Evolutionary conservation across 2,797 vertebrate species (phyloP), one percentile per base, ranked within the genome.

Genomic region (Lacerta bilineata): DNA sequence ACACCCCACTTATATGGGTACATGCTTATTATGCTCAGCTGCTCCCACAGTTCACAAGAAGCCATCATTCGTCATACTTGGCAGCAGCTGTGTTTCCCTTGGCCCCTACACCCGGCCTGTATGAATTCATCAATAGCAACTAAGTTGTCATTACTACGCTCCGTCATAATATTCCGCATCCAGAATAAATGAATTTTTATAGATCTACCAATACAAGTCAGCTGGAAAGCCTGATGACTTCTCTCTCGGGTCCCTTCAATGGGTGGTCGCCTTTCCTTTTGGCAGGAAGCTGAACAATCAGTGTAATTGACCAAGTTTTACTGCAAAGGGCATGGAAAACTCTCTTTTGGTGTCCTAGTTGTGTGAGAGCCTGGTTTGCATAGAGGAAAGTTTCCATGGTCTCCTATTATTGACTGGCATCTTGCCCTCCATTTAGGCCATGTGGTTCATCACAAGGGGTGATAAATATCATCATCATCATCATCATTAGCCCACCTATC

Each of bases 81-180:
- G 36, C 25, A n/a, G 23, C 50, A 29, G 25, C 55, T 76, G 55
- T 13, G 55, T 50, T 46, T 64, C 59, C 17, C 61, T 71, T 72
- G 39, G 39, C 39, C 64, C 36, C 43, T 20, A 77, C 59, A 78
- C 1, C 87, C 9, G 87, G 5, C 55, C 15, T 50, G 29, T 6
- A 92, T 13, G 10, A 93, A 87, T 90, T 59, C 1, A 83, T 29
- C 80, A 87, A 33, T 50, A 72, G 17, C 4, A n/a, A 69, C 61
- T 50, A 86, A 68, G 41, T 25, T 69, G 61, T 79, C 41, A 83
- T 78, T 87, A 9, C 61, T 84, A 29, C 0, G 39, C 69, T 86
- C 84, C 76, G 1, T 29, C 3, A 74, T 88, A 0, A 46, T 81
- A 84, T n/a, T 29, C 17, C 1, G 43, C 29, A 74, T n/a, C 83